Percentiles rank a stretch among this genome's conserved stretches.
Evolutionary conservation across 2,113 vertebrate species (phyloP).

Genomic region (Rafetus swinhoei): DNA sequence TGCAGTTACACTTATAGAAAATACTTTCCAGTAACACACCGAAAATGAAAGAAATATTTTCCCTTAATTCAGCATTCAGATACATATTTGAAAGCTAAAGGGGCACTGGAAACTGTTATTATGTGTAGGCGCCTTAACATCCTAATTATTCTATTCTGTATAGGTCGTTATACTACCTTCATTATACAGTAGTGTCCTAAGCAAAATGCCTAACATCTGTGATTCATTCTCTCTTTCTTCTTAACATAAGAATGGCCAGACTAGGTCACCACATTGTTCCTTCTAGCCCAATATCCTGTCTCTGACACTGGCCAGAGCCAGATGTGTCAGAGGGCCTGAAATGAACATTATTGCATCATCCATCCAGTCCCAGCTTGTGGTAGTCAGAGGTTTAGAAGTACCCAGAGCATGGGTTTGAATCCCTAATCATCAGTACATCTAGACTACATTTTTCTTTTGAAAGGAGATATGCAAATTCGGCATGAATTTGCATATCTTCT

Average conservation of each 20-base stretch:
- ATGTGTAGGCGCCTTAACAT: not conserved
- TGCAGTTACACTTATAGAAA: not conserved
- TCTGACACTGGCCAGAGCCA: not conserved
- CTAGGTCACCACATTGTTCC: not conserved
- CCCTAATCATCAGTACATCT: not conserved
- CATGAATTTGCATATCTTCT: too few relatives aligned
- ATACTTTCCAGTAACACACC: not conserved
- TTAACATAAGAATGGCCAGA: not conserved
- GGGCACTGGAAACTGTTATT: not conserved
- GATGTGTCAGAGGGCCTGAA: not conserved
- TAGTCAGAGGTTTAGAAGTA: not conserved
- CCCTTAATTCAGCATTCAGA: not conserved
- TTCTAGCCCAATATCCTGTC: not conserved
- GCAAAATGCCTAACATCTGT: not conserved
- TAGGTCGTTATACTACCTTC: not conserved
- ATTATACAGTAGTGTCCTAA: not conserved
- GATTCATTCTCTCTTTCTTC: not conserved
- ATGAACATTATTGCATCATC: not conserved
- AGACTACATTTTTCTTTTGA: too few relatives aligned
- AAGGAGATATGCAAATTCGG: too few relatives aligned
- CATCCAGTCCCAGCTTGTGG: not conserved
- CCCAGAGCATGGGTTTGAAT: not conserved
- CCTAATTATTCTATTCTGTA: not conserved
- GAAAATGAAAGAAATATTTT: not conserved
- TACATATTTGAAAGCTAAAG: too few relatives aligned